Base-by-base conservation (phyloP, 2,113 vertebrate species). In the Coptodon rendalli region DNA sequence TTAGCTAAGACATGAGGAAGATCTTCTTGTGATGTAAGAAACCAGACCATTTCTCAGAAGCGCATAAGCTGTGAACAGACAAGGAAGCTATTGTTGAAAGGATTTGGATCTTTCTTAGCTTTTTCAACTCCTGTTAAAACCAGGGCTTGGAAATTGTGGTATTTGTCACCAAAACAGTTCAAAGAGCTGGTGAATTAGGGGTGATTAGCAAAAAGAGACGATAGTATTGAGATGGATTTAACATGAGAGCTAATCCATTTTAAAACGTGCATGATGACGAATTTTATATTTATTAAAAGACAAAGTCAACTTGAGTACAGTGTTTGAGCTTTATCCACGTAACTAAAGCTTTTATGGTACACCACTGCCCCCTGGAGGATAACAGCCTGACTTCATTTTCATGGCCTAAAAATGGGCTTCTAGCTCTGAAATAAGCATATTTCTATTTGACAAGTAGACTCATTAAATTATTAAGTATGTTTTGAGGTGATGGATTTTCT, bases 311-410 rank as follows among this genome's bases (percentile, higher is more conserved):
- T 81, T 73, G 22, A 48, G 45, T 56, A 86, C 53, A 66, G 13
- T 82, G 81, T 86, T 13, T 53, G 14, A 29, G 71, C 3, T 78
- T 50, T 8, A 24, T 16, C 45, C 50, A 34, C 7, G 34, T 24
- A 34, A 38, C 19, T 50, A 16, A 66, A 29, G 22, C 7, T 17
- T 38, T 83, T 11, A 80, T 84, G 80, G 19, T 27, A 10, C 93
- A 85, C 27, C 29, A 84, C 91, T 93, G 93, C 91, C 91, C 89
- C 52, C 94, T 94, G 90, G 83, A 82, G 94, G 90, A 85, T 4
- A 14, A 81, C 16, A 83, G 50, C 13, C 19, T 31, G 13, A 3
- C 40, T 45, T 71, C 12, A 29, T 6, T 63, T 63, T n/a, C 31
- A 63, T 76, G 3, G 27, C 4, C 56, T 38, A 13, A 73, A 81